A percentile compares a stretch with the other conserved stretches of the same genome.
Conservation (phyloP, 2,113 vertebrate genomes). For the Sander lucioperca region DNA sequence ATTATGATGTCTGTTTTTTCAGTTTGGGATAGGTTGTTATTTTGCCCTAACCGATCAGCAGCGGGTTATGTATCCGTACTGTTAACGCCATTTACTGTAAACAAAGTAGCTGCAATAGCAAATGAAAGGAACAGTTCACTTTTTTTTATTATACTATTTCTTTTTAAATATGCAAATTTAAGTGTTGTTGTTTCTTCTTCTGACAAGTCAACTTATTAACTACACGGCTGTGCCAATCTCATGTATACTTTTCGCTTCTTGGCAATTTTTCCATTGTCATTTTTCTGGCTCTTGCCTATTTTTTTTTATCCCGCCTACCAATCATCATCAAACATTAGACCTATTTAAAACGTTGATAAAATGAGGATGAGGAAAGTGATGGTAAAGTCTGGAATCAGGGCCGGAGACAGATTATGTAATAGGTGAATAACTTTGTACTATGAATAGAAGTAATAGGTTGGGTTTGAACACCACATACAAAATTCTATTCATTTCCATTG, state of each 20-base stretch:
- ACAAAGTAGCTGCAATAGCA: background rate
- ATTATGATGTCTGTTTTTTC: background rate
- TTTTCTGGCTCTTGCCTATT: background rate
- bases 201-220: background rate
- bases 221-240: background rate
- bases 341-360: background rate
- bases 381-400: background rate
- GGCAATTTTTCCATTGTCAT: background rate
- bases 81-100: background rate
- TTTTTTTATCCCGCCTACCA: background rate
- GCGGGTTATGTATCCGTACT: background rate
- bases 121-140: conserved; percentile 1
- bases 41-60: background rate
- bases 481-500: background rate
- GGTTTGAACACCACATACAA: background rate
- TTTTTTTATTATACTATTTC: too few relatives aligned
- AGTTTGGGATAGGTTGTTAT: background rate
- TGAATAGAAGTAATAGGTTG: background rate
- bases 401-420: background rate
- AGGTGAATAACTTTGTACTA: background rate
- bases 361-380: background rate
- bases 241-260: background rate
- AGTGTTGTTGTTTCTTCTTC: background rate
- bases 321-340: background rate
- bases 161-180: background rate